Evolutionary conservation across 2,113 vertebrate genomes (phyloP).

Genomic region (Neomonachus schauinslandi): DNA sequence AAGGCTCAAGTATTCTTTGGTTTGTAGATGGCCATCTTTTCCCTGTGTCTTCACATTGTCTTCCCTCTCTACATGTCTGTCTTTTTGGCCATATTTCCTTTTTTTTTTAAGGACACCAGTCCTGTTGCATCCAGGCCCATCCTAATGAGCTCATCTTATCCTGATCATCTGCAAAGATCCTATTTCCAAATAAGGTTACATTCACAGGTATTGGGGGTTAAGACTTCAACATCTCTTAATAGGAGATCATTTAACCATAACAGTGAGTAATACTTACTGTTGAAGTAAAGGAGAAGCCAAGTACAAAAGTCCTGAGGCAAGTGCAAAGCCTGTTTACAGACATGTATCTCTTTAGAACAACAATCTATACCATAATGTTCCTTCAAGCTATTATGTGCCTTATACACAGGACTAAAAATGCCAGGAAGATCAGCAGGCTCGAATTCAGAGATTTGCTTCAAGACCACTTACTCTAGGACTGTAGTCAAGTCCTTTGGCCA

Average conservation of each 20-base stretch:
- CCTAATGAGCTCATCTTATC: neutral
- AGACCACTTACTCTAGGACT: neutral
- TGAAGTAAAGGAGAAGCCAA: neutral
- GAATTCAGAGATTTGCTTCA: neutral
- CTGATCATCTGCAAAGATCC: neutral
- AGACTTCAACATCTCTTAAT: neutral
- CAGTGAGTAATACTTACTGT: neutral
- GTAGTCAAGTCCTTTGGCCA: neutral
- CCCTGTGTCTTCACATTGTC: neutral
- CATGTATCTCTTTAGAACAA: neutral
- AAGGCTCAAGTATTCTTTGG: no score
- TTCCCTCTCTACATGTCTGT: neutral
- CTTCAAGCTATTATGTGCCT: neutral
- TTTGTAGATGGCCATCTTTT: neutral
- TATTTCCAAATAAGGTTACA: neutral
- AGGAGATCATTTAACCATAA: neutral
- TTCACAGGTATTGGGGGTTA: neutral
- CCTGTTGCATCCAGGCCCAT: neutral
- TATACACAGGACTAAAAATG: neutral
- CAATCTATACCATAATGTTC: neutral
- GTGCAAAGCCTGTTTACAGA: neutral
- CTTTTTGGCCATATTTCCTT: neutral
- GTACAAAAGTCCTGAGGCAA: neutral
- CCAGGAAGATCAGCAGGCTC: rapidly evolving
- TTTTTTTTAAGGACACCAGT: neutral